Conservation (phyloP, 2,888 invertebrate genomes). For the Lepidocyrtoides sp. region DNA sequence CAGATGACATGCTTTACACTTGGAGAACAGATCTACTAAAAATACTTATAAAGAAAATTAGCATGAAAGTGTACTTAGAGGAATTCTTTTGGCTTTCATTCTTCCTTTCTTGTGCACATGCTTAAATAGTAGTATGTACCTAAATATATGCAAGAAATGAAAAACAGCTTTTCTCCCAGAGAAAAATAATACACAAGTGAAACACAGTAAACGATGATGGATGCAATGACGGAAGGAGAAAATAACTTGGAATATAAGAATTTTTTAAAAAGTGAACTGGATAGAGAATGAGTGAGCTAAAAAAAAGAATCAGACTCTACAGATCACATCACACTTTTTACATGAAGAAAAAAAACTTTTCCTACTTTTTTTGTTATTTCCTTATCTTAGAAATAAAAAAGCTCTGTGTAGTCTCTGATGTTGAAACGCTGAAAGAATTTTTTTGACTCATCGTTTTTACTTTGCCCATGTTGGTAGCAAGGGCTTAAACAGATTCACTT, state of each 20-base stretch:
- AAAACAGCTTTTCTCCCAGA: neutral
- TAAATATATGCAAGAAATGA: neutral
- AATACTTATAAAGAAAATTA: slow-evolving; percentile 23
- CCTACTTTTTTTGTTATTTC: neutral
- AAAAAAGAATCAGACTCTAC: slow-evolving; percentile 32
- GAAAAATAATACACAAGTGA: slow-evolving; percentile 22
- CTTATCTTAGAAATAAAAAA: neutral
- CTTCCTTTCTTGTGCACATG: neutral
- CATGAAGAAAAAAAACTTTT: neutral
- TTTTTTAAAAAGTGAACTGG: neutral
- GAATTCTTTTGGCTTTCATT: slow-evolving; percentile 11
- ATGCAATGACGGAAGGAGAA: slow-evolving; percentile 61
- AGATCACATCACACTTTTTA: neutral
- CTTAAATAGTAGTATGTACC: neutral
- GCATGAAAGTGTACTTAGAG: slow-evolving; percentile 45
- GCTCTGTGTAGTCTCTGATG: slow-evolving; percentile 12
- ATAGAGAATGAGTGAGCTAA: neutral
- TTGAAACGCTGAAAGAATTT: slow-evolving; percentile 1
- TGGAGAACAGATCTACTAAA: slow-evolving; percentile 5
- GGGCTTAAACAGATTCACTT: slow-evolving; percentile 43
- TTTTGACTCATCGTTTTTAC: slow-evolving; percentile 28
- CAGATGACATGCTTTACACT: slow-evolving; percentile 76
- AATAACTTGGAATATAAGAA: neutral
- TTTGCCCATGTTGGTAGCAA: neutral
- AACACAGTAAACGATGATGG: slow-evolving; percentile 21